Conservation (phyloP, 2,113 vertebrate genomes). For the Eurystomus gularis region DNA sequence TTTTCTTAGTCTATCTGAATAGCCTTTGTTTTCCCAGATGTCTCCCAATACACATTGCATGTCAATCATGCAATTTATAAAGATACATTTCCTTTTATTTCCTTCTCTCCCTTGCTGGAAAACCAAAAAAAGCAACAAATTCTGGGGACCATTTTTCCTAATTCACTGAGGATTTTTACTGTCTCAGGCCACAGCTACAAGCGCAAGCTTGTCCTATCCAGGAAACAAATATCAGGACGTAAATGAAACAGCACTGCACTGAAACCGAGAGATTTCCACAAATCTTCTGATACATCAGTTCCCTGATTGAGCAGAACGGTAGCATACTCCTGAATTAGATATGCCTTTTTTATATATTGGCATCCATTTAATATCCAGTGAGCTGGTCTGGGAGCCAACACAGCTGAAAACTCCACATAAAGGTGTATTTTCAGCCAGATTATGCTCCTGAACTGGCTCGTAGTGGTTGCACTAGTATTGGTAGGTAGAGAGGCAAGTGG, state of each 20-base stretch:
- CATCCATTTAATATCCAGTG: background rate
- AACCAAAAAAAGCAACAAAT: background rate
- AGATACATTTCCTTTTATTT: background rate
- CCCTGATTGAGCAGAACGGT: background rate
- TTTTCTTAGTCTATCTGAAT: background rate
- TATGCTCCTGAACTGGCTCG: background rate
- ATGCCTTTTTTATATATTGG: background rate
- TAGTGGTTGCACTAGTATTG: background rate
- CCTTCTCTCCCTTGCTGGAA: background rate
- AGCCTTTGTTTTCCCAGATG: background rate
- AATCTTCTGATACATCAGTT: background rate
- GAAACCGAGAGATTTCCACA: background rate
- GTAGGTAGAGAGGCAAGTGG: background rate
- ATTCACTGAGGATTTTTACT: background rate
- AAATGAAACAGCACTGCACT: background rate
- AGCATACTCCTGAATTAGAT: background rate
- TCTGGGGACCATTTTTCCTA: background rate
- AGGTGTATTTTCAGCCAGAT: background rate
- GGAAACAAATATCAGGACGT: background rate
- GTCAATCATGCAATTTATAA: background rate
- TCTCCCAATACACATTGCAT: background rate
- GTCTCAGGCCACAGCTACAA: background rate
- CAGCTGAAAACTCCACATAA: background rate
- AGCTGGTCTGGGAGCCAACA: background rate
- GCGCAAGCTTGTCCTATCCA: background rate